Evolutionary conservation across 2,113 vertebrate genomes (phyloP), one percentile per base, ranked within the genome.

Genomic region (Cyprinodon variegatus): DNA sequence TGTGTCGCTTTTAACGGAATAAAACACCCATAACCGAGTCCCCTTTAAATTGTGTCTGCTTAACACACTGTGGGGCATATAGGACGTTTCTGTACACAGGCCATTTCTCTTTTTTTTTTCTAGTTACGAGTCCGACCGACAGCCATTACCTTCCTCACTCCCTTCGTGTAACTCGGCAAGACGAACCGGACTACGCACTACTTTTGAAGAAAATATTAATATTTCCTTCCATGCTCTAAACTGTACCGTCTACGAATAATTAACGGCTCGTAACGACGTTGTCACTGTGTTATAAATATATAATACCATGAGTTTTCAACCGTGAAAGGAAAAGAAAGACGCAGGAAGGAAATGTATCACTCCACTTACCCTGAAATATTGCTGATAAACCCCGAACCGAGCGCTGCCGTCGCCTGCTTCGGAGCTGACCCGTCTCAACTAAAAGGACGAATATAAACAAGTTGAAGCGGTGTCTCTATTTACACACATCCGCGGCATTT

Each of bases 291-390:
- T 43, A n/a, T 65, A 77, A 85, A 80, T 78, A 80, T 89, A 84
- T 85, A 61, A 83, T 78, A 83, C 84, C 86, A 69, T 72, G 53
- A 63, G 12, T 77, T 76, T 48, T 76, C 68, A 78, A 67, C 77
- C 87, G 77, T 65, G 78, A 68, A 79, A 88, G 85, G 75, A 83
- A 76, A 78, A 81, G 84, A 89, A 91, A 92, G 87, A 92, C 92
- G 91, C 91, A 93, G 90, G 91, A 93, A 93, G 90, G 91, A 92
- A 93, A 94, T 86, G 88, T 93, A 93, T 90, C 87, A 92, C 87
- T 94, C 90, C 89, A 94, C 93, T 93, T 93, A 94, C 93, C 92
- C 85, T 83, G 84, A 91, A 90, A 90, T 90, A 88, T 85, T 89
- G 85, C 89, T 81, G 88, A 85, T 87, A 82, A 89, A 90, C 78